These are phyloP conservation scores for Amphiura filiformis DNA, from an alignment of 35 echinoderm and acorn worm genomes.

Conservation along the genomic window DNA sequence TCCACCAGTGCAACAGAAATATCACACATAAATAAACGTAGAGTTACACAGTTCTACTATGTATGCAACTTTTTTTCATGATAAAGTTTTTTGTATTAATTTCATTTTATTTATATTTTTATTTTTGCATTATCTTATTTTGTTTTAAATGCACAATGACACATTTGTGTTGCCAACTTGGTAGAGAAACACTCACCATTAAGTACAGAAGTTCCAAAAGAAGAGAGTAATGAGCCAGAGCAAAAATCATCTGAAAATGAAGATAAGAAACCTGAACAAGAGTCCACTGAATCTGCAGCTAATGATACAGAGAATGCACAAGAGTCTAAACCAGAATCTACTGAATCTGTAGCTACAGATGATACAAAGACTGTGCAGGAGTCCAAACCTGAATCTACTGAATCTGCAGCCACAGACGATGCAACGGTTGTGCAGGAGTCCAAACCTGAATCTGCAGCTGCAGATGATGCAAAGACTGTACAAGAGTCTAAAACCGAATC, in stretches of 20 bases:
- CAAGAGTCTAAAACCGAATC: background rate
- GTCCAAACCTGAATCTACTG: background rate
- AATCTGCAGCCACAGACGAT: too few species aligned
- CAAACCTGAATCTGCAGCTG: background rate
- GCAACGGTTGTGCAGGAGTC: background rate
- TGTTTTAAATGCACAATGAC: too few species aligned
- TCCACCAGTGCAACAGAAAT: too few species aligned
- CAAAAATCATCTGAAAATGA: background rate
- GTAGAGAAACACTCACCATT: too few species aligned
- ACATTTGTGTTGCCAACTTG: too few species aligned
- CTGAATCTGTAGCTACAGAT: background rate
- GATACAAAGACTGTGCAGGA: background rate
- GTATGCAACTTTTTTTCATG: too few species aligned
- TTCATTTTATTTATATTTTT: too few species aligned
- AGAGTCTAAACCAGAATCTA: too few species aligned
- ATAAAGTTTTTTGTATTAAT: too few species aligned
- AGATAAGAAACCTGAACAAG: slow-evolving; percentile 6
- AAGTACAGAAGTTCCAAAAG: background rate
- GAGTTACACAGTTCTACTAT: too few species aligned
- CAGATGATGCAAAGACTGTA: background rate
- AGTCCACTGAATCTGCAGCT: background rate
- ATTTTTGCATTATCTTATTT: too few species aligned
- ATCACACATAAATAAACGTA: too few species aligned
- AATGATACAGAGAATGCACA: background rate
- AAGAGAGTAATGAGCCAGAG: background rate